Evolutionary conservation across 2,797 vertebrate genomes (phyloP), one percentile per base, ranked within the genome.

Genomic region (Cuniculus paca): DNA sequence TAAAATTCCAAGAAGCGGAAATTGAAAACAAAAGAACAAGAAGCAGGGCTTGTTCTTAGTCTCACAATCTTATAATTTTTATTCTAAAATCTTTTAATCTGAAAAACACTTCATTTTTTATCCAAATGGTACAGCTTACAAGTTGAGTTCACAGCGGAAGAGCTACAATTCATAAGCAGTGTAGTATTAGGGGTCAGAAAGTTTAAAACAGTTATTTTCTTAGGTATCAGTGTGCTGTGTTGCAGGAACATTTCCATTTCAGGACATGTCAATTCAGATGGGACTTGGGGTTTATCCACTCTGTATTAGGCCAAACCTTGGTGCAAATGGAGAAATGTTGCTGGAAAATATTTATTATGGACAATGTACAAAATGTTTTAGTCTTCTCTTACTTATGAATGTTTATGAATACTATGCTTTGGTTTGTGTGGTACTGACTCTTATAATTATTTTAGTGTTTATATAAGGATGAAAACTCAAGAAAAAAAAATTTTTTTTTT

Each of bases 151-250:
- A 77, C 7, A 28, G 39, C 31, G 20, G 54, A 65, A 88, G 26
- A 84, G 14, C 58, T 90, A 19, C 77, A 65, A 70, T 77, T 88
- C 88, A 61, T 22, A 74, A 80, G 39, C 24, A 45, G 1, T 78
- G 0, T 77, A 85, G 22, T 79, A 2, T 2, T 78, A 92, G 22
- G 24, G 22, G n/a, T 75, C 54, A 61, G 36, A 81, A 86, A 83
- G 19, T 85, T 85, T 88, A 83, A 90, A 88, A 74, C 45, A 95
- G 36, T 36, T 75, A 12, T 80, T 70, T 77, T 88, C 31, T n/a
- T 11, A 58, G 3, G 24, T 85, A 77, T 45, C 28, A 82, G 26
- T 34, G 24, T 17, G n/a, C 39, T 24, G 86, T 42, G 19, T 91
- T 63, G 52, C 31, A 65, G 17, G 58, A 70, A 20, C 52, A 63